phyloP scores from a whole-genome alignment of 2,797 vertebrate species.

The Enteromius radiatus region DNA sequence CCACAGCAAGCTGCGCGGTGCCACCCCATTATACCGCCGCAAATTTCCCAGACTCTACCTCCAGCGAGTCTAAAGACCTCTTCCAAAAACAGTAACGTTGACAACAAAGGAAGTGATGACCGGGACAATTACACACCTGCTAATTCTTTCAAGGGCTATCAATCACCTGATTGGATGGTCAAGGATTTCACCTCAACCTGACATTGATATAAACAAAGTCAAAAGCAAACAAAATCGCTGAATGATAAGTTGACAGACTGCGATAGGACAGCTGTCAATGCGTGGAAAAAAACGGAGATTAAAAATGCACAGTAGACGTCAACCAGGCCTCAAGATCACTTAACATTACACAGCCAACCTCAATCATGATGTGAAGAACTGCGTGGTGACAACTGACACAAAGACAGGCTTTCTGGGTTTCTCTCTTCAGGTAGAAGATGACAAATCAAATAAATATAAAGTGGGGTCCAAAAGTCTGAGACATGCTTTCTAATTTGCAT shows the following conservation, averaged over 20 bases:
- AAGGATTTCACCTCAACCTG: slow-evolving; percentile 63
- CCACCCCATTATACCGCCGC: slow-evolving; percentile 60
- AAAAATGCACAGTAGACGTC: slow-evolving; percentile 52
- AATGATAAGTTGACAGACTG: slow-evolving; percentile 50
- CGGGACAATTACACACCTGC: slow-evolving; percentile 58
- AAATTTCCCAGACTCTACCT: slow-evolving; percentile 49
- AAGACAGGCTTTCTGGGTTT: background rate
- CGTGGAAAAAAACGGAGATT: slow-evolving; percentile 30
- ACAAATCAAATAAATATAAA: background rate
- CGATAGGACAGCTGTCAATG: slow-evolving; percentile 31
- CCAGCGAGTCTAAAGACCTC: slow-evolving; percentile 45
- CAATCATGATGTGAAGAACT: slow-evolving; percentile 42
- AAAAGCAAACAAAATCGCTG: slow-evolving; percentile 55
- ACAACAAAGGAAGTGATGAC: slow-evolving; percentile 54
- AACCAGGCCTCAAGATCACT: slow-evolving; percentile 51
- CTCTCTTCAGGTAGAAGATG: slow-evolving; percentile 17
- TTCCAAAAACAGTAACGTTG: slow-evolving; percentile 54
- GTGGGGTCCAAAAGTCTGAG: slow-evolving; percentile 3
- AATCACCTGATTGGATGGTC: slow-evolving; percentile 59
- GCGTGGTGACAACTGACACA: slow-evolving; percentile 24
- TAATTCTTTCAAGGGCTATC: slow-evolving; percentile 62
- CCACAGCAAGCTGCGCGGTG: slow-evolving; percentile 76
- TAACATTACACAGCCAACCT: slow-evolving; percentile 54
- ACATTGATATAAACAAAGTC: slow-evolving; percentile 64
- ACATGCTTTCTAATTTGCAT: background rate